phyloP scores from a whole-genome alignment of 2,888 invertebrate species.

The Hypena proboscidalis region DNA sequence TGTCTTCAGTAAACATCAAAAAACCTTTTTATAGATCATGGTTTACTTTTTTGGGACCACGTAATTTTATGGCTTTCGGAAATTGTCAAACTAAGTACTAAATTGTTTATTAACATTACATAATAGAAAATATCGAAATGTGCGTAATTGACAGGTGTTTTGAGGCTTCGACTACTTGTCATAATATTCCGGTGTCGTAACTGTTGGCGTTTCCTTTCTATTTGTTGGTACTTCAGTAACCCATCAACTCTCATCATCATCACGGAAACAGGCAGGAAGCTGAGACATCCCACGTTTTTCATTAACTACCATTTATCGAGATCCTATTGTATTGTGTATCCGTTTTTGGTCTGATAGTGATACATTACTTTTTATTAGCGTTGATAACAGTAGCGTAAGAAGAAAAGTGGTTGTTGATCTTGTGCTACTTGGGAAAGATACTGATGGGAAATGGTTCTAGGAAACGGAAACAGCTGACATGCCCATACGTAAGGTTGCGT shows the following conservation, averaged over 20 bases:
- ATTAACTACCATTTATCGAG: conserved; percentile 10
- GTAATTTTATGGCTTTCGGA: too few relatives aligned
- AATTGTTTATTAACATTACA: neutral
- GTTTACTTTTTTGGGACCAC: too few relatives aligned
- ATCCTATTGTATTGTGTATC: conserved; percentile 21
- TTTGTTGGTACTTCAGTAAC: conserved; percentile 6
- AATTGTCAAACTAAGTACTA: too few relatives aligned
- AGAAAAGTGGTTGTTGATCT: neutral
- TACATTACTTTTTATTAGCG: neutral
- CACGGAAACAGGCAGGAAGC: conserved; percentile 50
- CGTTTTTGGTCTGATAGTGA: conserved; percentile 9
- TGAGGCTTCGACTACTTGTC: conserved; percentile 12
- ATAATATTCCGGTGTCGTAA: conserved; percentile 29
- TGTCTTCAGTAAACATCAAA: too few relatives aligned
- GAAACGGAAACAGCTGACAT: too few relatives aligned
- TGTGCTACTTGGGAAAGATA: neutral
- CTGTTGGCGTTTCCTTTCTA: conserved; percentile 15
- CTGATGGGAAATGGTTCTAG: too few relatives aligned
- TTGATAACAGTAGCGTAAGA: neutral
- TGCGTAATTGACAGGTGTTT: conserved; percentile 8
- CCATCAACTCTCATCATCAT: conserved; percentile 28
- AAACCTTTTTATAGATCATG: too few relatives aligned
- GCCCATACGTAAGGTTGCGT: too few relatives aligned
- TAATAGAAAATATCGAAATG: conserved; percentile 8
- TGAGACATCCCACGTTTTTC: conserved; percentile 49